Evolutionary conservation across 2,888 invertebrate species (phyloP).

Genomic region (Nephrotoma guestfalica): DNA sequence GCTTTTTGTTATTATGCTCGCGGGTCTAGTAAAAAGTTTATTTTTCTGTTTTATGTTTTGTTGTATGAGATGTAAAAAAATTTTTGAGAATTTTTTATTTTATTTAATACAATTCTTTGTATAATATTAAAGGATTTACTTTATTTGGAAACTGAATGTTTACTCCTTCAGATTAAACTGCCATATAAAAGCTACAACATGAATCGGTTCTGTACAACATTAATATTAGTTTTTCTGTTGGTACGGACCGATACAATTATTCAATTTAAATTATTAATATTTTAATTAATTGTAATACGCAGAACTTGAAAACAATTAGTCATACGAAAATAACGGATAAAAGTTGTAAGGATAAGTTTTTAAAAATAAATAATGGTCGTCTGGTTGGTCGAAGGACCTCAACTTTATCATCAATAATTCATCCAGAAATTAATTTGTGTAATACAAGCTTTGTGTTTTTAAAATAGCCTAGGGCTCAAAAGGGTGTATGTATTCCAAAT

Average conservation of each 20-base stretch:
- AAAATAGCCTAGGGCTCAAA: no score
- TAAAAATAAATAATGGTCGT: not conserved
- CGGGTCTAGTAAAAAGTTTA: not conserved
- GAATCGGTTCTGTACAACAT: not conserved
- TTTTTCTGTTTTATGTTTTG: not conserved
- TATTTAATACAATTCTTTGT: not conserved
- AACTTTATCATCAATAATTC: not conserved
- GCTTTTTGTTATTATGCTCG: not conserved
- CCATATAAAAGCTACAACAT: not conserved
- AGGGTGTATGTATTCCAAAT: no score
- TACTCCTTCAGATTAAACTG: not conserved
- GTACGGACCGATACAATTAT: not conserved
- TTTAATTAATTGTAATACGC: not conserved
- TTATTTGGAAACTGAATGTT: not conserved
- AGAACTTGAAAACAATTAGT: not conserved
- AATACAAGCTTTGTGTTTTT: not conserved
- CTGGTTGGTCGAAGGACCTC: not conserved
- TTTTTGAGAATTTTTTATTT: not conserved
- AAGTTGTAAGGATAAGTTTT: not conserved
- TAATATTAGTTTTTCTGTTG: not conserved
- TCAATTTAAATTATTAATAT: not conserved
- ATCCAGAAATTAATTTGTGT: not conserved
- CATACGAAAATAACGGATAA: not conserved
- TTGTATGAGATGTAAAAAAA: not conserved
- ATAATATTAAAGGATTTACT: not conserved